Conservation (phyloP, 2,113 vertebrate genomes). For the Burhinus bistriatus region DNA sequence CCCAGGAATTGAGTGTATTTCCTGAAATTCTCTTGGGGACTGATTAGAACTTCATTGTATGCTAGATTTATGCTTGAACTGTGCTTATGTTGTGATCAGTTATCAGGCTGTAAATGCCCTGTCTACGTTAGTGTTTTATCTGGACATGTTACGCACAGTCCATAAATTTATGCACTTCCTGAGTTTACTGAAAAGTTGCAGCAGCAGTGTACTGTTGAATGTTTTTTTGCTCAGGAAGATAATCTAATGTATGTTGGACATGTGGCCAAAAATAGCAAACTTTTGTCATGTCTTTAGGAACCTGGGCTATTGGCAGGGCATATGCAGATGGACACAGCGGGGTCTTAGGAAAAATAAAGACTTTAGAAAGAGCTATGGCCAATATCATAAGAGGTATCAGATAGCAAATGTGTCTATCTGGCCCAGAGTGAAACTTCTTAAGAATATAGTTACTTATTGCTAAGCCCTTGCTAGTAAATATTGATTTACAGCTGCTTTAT, state of each 20-base stretch:
- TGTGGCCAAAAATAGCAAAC: not conserved
- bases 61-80: not conserved
- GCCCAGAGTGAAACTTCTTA: not conserved
- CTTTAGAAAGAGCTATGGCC: not conserved
- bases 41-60: not conserved
- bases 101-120: not conserved
- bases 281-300: not conserved
- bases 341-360: not conserved
- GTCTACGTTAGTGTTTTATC: not conserved
- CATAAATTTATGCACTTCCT: not conserved
- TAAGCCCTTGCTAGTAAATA: not conserved
- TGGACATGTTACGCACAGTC: not conserved
- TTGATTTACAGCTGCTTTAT: not conserved
- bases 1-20: not conserved
- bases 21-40: not conserved
- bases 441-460: not conserved
- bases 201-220: not conserved
- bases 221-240: not conserved
- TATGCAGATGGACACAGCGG: not conserved
- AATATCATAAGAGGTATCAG: not conserved
- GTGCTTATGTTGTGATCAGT: not conserved
- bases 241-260: not conserved
- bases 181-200: not conserved
- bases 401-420: not conserved
- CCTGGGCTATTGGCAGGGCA: not conserved